Percentiles rank a stretch among this genome's conserved stretches.
Conservation (phyloP, 2,797 vertebrate genomes). For the Hoplostethus atlanticus region DNA sequence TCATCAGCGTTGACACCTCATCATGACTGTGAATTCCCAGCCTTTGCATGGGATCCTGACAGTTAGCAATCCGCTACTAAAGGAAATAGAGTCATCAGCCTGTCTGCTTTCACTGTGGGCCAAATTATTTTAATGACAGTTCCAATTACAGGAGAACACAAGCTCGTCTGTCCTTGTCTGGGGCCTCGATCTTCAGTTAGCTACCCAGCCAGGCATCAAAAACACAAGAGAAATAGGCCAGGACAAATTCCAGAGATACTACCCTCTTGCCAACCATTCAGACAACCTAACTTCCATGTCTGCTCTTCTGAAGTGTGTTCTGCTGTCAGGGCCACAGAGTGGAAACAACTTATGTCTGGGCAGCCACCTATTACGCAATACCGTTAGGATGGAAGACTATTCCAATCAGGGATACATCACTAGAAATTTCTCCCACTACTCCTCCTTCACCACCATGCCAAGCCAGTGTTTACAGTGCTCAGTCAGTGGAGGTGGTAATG, state of each 20-base stretch:
- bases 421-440: conserved; percentile 37
- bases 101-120: conserved; percentile 13
- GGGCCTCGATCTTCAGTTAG: conserved; percentile 16
- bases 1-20: too few relatives aligned
- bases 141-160: conserved; percentile 40
- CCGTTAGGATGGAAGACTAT: conserved; percentile 16
- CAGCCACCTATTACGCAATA: neutral
- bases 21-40: too few relatives aligned
- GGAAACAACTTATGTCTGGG: conserved; percentile 14
- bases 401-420: conserved; percentile 24
- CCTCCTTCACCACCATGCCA: conserved; percentile 45
- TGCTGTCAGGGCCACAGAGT: conserved; percentile 27
- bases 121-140: conserved; percentile 46
- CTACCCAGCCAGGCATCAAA: conserved; percentile 30
- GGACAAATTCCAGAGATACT: conserved; percentile 45
- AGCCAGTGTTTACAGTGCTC: conserved; percentile 47
- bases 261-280: conserved; percentile 34
- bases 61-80: too few relatives aligned
- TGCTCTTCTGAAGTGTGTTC: conserved; percentile 22
- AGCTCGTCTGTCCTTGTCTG: conserved; percentile 32
- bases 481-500: conserved; percentile 49
- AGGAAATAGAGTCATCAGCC: conserved; percentile 9
- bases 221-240: conserved; percentile 60
- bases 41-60: too few relatives aligned
- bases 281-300: conserved; percentile 8